Percentiles rank a stretch among this genome's conserved stretches.
Conservation (phyloP, 2,888 invertebrate species). For the Drosophila setosimentum region DNA sequence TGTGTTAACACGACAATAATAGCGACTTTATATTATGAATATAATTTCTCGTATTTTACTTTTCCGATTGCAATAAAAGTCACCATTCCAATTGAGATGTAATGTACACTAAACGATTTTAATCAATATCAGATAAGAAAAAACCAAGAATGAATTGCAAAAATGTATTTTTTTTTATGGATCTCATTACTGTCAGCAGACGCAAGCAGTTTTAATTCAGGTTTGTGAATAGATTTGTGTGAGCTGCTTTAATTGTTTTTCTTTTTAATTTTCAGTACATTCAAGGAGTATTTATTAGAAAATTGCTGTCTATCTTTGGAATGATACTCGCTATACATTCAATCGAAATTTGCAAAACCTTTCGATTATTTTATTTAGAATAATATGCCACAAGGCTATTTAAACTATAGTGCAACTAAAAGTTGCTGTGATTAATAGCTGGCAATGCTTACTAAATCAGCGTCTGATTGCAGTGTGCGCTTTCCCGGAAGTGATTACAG, state of each 20-base stretch:
- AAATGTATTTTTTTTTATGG: neutral
- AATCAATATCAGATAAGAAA: neutral
- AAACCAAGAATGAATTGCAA: neutral
- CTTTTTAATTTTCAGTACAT: too few species aligned
- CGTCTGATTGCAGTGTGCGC: conserved; percentile 14
- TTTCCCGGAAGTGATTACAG: conserved; percentile 56
- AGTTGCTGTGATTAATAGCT: conserved; percentile 20
- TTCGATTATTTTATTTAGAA: neutral
- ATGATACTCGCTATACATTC: neutral
- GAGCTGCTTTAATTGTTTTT: too few species aligned
- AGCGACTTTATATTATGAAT: neutral
- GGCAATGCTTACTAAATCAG: conserved; percentile 9
- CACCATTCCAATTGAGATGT: too few species aligned
- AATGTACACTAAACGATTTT: too few species aligned
- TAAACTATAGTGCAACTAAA: conserved; percentile 1
- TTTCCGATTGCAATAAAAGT: neutral
- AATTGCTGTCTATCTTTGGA: too few species aligned
- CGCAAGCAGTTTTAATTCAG: too few species aligned
- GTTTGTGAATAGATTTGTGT: too few species aligned
- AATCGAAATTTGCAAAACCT: neutral
- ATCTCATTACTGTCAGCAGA: neutral
- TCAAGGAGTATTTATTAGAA: neutral
- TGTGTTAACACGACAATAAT: neutral
- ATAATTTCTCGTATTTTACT: neutral
- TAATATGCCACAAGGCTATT: neutral